phyloP scores from a whole-genome alignment of 2,113 vertebrate species.

The Parotia lawesii region DNA sequence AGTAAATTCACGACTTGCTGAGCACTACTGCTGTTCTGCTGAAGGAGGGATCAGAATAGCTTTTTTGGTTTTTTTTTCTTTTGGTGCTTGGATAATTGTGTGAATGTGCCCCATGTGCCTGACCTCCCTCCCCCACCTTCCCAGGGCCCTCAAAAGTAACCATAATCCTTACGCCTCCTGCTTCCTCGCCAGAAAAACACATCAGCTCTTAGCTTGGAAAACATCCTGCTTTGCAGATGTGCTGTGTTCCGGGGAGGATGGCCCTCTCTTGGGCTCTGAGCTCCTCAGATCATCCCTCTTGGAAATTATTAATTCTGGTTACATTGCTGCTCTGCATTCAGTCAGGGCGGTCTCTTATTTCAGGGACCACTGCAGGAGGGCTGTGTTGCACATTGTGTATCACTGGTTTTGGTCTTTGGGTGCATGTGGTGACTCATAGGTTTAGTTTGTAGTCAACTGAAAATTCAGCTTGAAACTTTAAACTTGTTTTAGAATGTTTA shows the following conservation, averaged over 20 bases:
- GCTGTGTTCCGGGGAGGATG: background rate
- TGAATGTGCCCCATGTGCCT: background rate
- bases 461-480: background rate
- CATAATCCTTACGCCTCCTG: background rate
- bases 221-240: constrained; percentile 14
- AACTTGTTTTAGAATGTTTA: background rate
- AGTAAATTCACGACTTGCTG: background rate
- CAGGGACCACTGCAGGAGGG: background rate
- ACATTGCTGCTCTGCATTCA: background rate
- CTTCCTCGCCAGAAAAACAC: constrained; percentile 3
- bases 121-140: constrained; percentile 3
- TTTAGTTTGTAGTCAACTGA: background rate
- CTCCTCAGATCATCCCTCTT: background rate
- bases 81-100: background rate
- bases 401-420: background rate
- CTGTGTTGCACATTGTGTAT: fast-evolving
- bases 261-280: background rate
- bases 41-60: background rate
- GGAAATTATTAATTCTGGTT: background rate
- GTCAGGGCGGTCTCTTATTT: background rate
- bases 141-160: background rate
- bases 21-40: background rate
- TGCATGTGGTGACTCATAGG: background rate
- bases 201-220: background rate
- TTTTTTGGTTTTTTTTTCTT: background rate